Base-by-base conservation (phyloP, 2,797 vertebrate genomes). In the Odontamblyopus lacepedii region DNA sequence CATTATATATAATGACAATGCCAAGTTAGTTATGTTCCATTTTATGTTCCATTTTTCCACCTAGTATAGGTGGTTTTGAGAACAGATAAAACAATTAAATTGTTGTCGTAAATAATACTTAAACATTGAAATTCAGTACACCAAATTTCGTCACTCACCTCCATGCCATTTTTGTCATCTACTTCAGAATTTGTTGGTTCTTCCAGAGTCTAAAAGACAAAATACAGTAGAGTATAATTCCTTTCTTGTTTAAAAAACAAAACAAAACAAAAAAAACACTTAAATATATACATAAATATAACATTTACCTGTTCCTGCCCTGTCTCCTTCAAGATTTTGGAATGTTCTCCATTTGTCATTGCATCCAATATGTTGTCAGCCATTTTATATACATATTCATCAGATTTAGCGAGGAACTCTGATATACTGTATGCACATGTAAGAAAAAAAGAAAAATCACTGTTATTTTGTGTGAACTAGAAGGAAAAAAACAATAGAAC, bases 331-430 rank as follows among this genome's bases (percentile, higher is more conserved):
- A 98, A 93, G 44, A 89, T 87, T 88, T 89, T 96, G 2, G 96
- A 97, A 90, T 99, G 96, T 57, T 96, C 95, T 77, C 98, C 98
- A 72, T 96, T 96, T 4, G 97, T 98, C 75, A 99, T 78, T 18
- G 94, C 96, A 67, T 99, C 98, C 88, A 99, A 90, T 57, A 99
- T 89, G 78, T 96, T 97, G 87, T 99, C 98, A 18, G 96, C 97
- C 92, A 98, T 93, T 74, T 95, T 93, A 85, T 94, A 95, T 9
- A 95, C 93, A 41, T 97, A 95, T 85, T 96, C 96, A 26, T 96
- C 95, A 1, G 96, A 95, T 61, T 95, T 97, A 81, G 95, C 91
- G 86, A 98, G 87, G 86, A 96, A 96, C 59, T 96, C 95, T 11
- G 95, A 88, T 83, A 98, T 85, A 77, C 97, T 99, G 82, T 55